phyloP scores from a whole-genome alignment of 2,113 vertebrate genomes.

The Callorhinus ursinus region DNA sequence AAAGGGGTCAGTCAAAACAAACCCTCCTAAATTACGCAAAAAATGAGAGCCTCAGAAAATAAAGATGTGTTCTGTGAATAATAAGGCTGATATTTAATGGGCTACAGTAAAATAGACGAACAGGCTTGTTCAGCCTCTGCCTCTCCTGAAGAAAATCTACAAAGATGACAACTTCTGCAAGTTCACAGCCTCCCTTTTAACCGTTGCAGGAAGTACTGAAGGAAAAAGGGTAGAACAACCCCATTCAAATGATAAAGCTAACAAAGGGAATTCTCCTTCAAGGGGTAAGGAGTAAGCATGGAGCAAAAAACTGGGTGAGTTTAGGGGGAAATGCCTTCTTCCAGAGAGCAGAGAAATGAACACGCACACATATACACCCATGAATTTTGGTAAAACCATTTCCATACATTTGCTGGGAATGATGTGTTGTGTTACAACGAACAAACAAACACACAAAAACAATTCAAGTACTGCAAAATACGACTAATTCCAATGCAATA shows the following conservation, averaged over 20 bases:
- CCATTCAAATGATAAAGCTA: no score
- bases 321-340: not conserved
- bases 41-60: not conserved
- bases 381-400: not conserved
- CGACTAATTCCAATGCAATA: not conserved
- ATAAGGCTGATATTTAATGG: not conserved
- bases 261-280: not conserved
- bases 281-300: fast-evolving
- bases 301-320: not conserved
- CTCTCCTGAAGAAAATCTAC: not conserved
- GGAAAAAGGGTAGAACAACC: not conserved
- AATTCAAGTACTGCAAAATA: not conserved
- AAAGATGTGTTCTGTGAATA: not conserved
- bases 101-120: not conserved
- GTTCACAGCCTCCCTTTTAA: not conserved
- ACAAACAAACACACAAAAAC: not conserved
- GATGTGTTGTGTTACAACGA: not conserved
- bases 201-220: fast-evolving
- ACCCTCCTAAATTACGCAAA: not conserved
- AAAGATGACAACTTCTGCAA: not conserved
- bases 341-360: not conserved
- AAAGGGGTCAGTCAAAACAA: not conserved
- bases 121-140: not conserved
- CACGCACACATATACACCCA: fast-evolving
- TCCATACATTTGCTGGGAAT: not conserved